These are phyloP conservation scores for Plectropomus leopardus DNA, from an alignment of 2,113 vertebrate genomes.

Conservation along the genomic window DNA sequence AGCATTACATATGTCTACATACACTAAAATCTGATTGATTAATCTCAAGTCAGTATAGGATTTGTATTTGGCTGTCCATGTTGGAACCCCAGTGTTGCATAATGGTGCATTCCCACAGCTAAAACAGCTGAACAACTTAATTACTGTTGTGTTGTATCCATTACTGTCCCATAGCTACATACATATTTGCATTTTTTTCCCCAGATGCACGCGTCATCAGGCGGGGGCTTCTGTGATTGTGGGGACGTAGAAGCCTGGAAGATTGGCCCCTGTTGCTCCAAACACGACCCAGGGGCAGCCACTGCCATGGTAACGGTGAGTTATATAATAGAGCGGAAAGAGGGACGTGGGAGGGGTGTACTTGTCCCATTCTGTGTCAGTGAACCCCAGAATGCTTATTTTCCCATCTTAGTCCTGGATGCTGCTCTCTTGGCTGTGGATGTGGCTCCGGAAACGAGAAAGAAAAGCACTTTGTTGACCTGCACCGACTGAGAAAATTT, in stretches of 20 bases:
- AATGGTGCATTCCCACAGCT: slow-evolving; percentile 16
- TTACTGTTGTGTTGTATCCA: not conserved
- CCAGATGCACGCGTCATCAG: slow-evolving; percentile 97
- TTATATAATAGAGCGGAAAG: slow-evolving; percentile 71
- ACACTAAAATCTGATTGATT: not conserved
- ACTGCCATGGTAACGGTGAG: slow-evolving; percentile 90
- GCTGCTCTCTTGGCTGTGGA: slow-evolving; percentile 40
- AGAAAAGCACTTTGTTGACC: slow-evolving; percentile 47
- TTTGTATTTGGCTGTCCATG: not conserved
- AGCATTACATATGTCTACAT: not conserved
- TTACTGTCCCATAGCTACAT: slow-evolving; percentile 22
- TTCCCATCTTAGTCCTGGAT: slow-evolving; percentile 69
- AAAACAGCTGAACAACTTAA: slow-evolving; percentile 19
- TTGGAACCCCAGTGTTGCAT: not conserved
- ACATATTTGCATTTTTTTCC: slow-evolving; percentile 14
- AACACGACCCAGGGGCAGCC: slow-evolving; percentile 89
- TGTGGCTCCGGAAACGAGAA: slow-evolving; percentile 52
- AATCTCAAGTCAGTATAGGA: not conserved
- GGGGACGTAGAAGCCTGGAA: slow-evolving; percentile 98
- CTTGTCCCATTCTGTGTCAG: slow-evolving; percentile 69
- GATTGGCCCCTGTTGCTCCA: slow-evolving; percentile 92
- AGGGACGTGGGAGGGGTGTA: slow-evolving; percentile 58
- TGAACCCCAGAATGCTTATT: slow-evolving; percentile 75
- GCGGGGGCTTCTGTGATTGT: slow-evolving; percentile 98
- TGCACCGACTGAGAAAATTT: slow-evolving; percentile 24